Evolutionary conservation across 2,113 vertebrate genomes (phyloP).

Genomic region (Pseudorectes ferrugineus): DNA sequence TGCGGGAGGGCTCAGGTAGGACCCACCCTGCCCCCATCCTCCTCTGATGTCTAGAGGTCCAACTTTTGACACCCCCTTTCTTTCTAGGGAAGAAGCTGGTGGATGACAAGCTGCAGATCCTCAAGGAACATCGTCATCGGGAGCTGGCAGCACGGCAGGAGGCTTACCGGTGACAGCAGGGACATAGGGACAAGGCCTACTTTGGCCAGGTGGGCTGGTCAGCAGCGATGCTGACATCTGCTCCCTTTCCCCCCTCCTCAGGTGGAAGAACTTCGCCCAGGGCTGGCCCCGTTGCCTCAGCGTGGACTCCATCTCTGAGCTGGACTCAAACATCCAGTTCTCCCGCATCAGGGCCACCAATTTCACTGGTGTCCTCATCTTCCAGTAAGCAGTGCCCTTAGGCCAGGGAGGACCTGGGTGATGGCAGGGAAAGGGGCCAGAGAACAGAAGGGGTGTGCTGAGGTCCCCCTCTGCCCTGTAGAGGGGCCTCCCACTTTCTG

Average conservation of each 20-base stretch:
- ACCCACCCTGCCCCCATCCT: neutral
- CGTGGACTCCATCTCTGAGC: neutral
- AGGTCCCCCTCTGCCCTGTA: neutral
- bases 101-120: neutral
- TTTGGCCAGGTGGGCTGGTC: neutral
- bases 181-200: neutral
- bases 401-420: neutral
- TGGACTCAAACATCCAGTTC: neutral
- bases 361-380: neutral
- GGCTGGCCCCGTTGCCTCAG: neutral
- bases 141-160: neutral
- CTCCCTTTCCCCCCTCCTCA: rapidly evolving
- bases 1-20: constrained; percentile 1
- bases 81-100: neutral
- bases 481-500: neutral
- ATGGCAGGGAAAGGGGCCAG: neutral
- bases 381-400: neutral
- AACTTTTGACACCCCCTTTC: neutral
- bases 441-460: neutral
- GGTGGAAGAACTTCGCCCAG: neutral
- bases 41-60: neutral
- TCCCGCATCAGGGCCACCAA: neutral
- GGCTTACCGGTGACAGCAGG: neutral
- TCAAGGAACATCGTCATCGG: neutral
- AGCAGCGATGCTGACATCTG: neutral